Percentiles rank a stretch among this genome's conserved stretches.
These are phyloP conservation scores for Acronicta leporina DNA, from an alignment of 2,888 invertebrate species.

Conservation along the genomic window DNA sequence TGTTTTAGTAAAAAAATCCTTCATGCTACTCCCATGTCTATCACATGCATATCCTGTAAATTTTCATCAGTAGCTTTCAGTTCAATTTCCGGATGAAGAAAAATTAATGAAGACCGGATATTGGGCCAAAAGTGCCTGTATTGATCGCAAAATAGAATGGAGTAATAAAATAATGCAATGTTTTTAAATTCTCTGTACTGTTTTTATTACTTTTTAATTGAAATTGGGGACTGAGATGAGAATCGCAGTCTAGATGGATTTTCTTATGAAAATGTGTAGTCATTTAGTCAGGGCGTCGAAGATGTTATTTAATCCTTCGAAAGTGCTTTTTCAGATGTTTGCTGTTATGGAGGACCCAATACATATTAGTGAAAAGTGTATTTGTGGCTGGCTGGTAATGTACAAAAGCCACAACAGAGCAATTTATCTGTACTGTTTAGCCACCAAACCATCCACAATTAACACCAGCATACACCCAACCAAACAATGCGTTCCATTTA, in stretches of 20 bases:
- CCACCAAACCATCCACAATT: constrained; percentile 1
- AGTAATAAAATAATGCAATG: constrained; percentile 8
- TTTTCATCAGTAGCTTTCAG: constrained; percentile 10
- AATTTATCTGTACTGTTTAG: not conserved
- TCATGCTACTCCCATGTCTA: not conserved
- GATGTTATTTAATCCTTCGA: no score
- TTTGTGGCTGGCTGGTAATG: no score
- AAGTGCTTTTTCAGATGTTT: not conserved
- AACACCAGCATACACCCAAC: not conserved
- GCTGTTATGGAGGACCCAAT: no score
- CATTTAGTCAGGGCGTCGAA: no score
- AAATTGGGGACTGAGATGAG: no score
- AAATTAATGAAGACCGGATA: constrained; percentile 48
- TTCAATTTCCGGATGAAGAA: constrained; percentile 50
- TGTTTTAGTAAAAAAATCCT: no score
- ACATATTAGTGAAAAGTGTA: no score
- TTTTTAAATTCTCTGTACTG: no score
- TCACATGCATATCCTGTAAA: not conserved
- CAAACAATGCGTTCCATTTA: not conserved
- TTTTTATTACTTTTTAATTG: no score
- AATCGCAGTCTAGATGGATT: no score
- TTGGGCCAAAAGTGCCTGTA: constrained; percentile 20
- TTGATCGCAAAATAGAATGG: constrained; percentile 14
- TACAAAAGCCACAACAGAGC: not conserved
- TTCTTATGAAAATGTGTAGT: no score